Percentiles rank a stretch among this genome's conserved stretches.
These are phyloP conservation scores for Jacana jacana DNA, from an alignment of 2,113 vertebrate genomes.

Conservation along the genomic window DNA sequence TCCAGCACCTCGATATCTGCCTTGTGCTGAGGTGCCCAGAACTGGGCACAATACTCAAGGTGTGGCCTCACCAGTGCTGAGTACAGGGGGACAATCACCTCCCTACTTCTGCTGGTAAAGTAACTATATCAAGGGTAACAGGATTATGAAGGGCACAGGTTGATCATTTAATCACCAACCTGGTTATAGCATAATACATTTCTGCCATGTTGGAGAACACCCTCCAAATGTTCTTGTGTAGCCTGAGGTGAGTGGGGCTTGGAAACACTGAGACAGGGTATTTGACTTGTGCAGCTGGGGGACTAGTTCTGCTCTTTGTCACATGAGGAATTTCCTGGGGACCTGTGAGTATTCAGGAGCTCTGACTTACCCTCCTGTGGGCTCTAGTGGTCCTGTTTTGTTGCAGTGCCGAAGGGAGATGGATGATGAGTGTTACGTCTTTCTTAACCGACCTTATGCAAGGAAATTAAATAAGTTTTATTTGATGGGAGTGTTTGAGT, in stretches of 20 bases:
- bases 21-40: no score
- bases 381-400: background rate
- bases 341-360: background rate
- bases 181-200: background rate
- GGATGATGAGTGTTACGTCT: background rate
- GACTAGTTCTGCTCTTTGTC: background rate
- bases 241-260: background rate
- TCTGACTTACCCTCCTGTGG: background rate
- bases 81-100: no score
- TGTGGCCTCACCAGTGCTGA: no score
- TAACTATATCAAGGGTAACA: no score
- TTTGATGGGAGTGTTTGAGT: background rate
- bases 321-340: background rate
- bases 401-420: background rate
- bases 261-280: background rate
- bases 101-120: no score
- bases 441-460: background rate
- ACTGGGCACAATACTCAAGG: no score
- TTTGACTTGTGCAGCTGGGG: no score
- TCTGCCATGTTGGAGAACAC: background rate
- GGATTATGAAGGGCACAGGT: background rate
- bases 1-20: no score
- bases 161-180: background rate
- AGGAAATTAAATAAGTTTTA: background rate
- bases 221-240: rapidly evolving